Base-by-base conservation (phyloP, 2,888 invertebrate genomes). In the Keiferia lycopersicella region DNA sequence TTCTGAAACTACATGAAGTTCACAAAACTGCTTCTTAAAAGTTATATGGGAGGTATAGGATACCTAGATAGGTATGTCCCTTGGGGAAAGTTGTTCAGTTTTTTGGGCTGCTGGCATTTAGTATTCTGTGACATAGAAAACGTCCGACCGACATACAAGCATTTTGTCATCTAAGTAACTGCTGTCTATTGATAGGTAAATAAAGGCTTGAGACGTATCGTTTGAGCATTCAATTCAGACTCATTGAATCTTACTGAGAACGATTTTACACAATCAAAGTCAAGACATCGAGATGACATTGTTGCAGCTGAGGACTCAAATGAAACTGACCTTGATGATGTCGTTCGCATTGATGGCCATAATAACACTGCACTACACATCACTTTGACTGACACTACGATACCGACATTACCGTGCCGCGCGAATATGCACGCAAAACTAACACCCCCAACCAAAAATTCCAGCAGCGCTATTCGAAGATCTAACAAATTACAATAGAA, bases 401-500 rank as follows among this genome's bases (percentile, higher is more conserved):
- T 66, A 71, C 68, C 75, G 70, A 68, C 68, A 72, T 72, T 74
- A 79, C 79, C 78, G 69, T 72, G 73, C 73, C 66, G 70, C 70
- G 69, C 78, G 77, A 82, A 77, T 72, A 73, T 77, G 70, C 74
- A 75, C 73, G 73, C 75, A 73, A 78, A 83, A 89, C 90, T 89
- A 79, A 85, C 86, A 74, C 72, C 68, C 69, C 69, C 76, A 78
- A 72, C 72, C 65, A 67, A 71, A 79, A 80, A 75, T 82, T 74
- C 72, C 72, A 69, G 71, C 75, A 76, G 77, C 72, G 69, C 81
- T 74, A 77, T 59, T 82, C 78, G 80, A 83, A 84, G 80, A 86
- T 79, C 78, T 85, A 75, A 70, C 75, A 82, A 86, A 89, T 88
- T 87, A 88, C 89, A 91, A 91, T 84, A 78, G 87, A 79, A 81